Evolutionary conservation across 2,888 invertebrate genomes (phyloP), one percentile per base, ranked within the genome.

Genomic region (Autographa pulchrina): DNA sequence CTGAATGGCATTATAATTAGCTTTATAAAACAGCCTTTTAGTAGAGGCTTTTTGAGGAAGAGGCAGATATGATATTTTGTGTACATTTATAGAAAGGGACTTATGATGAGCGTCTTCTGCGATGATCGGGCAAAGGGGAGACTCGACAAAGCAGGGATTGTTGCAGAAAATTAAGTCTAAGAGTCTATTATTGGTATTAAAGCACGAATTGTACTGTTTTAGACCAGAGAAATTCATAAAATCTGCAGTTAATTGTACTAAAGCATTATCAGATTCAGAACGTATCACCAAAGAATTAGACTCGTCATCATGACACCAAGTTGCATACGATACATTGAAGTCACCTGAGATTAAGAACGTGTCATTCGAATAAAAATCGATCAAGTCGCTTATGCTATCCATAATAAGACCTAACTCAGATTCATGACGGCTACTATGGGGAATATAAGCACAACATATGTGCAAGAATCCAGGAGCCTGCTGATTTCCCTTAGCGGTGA

Each of bases 261-360:
- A 20, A 43, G 31, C 58, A 43, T 74, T n/a, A 14, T 32, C 43
- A 60, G 38, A 60, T 35, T 66, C 67, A 43, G 64, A 61, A 43
- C 67, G 35, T 20, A 70, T 48, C 11, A 62, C 52, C 67, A 70
- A 67, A 20, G 58, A 59, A 11, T 64, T 59, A 20, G 31, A 43
- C 0, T 38, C 31, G 25, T n/a, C 25, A 56, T 67, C 43, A 18
- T 43, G 64, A 20, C n/a, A 38, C 68, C 74, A 70, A 18, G 16
- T n/a, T 31, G 66, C 74, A 61, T 70, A 16, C 18, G 66, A 35
- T 7, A 74, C 65, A 61, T 76, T 76, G 59, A 76, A 76, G 52
- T 76, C 75, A 11, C 72, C 70, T 0, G 56, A 31, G 8, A 72
- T 35, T 6, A 68, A n/a, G 60, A 70, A 75, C 2, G 54, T 14